Evolutionary conservation across 1,140 invertebrate genomes (phyloP).

Genomic region (Pentalonia nigronervosa): DNA sequence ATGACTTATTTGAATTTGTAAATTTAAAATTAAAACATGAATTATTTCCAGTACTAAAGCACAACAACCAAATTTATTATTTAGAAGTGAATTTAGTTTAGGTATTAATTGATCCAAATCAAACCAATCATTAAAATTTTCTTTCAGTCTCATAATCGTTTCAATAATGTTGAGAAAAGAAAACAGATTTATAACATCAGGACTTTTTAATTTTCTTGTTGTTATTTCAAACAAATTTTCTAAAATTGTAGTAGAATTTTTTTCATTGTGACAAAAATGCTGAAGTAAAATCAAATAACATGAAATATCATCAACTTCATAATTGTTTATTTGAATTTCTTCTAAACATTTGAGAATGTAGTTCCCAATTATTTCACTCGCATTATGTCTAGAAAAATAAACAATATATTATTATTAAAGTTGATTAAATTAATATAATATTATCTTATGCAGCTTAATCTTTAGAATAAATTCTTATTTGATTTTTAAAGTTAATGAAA

Average conservation of each 20-base stretch:
- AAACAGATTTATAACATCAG: conserved; percentile 36
- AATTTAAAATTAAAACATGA: conserved; percentile 17
- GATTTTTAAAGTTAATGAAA: neutral
- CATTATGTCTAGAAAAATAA: conserved; percentile 24
- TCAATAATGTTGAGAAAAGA: conserved; percentile 39
- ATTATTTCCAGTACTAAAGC: conserved; percentile 45
- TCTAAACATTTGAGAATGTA: conserved; percentile 13
- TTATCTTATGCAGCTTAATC: neutral
- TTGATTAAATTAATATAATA: neutral
- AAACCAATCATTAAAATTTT: conserved; percentile 35
- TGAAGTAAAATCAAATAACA: conserved; percentile 49
- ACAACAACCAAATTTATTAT: conserved; percentile 52
- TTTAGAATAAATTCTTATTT: neutral
- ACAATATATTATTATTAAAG: neutral
- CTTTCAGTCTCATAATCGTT: conserved; percentile 36
- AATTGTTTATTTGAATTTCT: conserved; percentile 9
- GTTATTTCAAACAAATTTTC: neutral
- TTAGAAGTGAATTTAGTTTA: conserved; percentile 23
- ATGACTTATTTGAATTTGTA: conserved; percentile 18
- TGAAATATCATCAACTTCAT: conserved; percentile 27
- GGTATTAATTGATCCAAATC: neutral
- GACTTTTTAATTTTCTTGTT: conserved; percentile 13
- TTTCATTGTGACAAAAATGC: conserved; percentile 53
- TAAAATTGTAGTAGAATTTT: conserved; percentile 7
- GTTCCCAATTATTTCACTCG: conserved; percentile 26